phyloP scores from a whole-genome alignment of 1,140 invertebrate species.

The Nilaparvata lugens region DNA sequence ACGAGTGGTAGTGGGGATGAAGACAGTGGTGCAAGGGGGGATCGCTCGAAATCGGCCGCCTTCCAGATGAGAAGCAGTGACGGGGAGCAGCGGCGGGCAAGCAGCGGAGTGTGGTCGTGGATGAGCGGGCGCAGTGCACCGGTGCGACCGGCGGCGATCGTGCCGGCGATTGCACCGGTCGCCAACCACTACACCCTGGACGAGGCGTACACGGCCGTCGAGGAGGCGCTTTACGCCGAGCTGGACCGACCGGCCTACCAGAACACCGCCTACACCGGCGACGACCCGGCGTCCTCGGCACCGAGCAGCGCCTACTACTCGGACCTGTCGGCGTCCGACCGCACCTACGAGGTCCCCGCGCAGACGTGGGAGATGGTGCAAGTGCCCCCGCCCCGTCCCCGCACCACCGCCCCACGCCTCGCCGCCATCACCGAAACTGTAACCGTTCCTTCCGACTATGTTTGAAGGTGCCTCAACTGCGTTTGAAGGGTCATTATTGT shows the following conservation, averaged over 20 bases:
- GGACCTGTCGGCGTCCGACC: constrained; percentile 49
- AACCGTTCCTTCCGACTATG: constrained; percentile 50
- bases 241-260: constrained; percentile 58
- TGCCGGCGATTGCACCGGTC: constrained; percentile 27
- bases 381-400: constrained; percentile 32
- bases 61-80: constrained; percentile 6
- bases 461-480: constrained; percentile 37
- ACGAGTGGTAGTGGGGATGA: not conserved
- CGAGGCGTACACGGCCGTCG: constrained; percentile 43
- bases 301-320: constrained; percentile 62
- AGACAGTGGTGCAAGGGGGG: not conserved
- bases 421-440: constrained; percentile 52
- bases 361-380: constrained; percentile 33
- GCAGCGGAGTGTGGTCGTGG: constrained; percentile 49
- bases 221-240: constrained; percentile 56
- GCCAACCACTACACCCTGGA: constrained; percentile 65
- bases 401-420: constrained; percentile 36
- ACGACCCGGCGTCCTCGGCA: constrained; percentile 51
- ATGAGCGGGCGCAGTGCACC: constrained; percentile 42
- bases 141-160: constrained; percentile 20
- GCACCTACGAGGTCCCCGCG: constrained; percentile 45
- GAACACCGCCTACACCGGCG: constrained; percentile 56
- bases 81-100: constrained; percentile 3
- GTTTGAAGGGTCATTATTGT: not conserved
- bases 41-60: not conserved